These are phyloP conservation scores for Malacosoma neustria DNA, from an alignment of 2,888 invertebrate genomes.

Conservation along the genomic window DNA sequence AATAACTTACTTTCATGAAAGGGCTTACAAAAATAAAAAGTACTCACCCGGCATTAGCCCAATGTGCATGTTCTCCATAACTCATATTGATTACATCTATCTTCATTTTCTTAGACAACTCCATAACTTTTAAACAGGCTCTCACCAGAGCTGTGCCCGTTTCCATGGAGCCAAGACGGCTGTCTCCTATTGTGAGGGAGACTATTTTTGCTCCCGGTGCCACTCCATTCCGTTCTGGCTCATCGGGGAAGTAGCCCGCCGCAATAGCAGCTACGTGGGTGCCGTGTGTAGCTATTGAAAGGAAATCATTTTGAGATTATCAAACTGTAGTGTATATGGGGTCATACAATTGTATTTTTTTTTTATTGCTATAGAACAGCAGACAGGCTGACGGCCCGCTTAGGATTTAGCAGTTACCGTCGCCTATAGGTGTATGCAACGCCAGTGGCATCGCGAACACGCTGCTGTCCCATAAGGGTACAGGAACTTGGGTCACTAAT, in stretches of 20 bases:
- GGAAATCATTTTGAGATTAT: too few relatives aligned
- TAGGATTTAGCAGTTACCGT: too few relatives aligned
- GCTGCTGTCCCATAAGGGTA: too few relatives aligned
- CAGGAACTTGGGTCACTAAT: too few relatives aligned
- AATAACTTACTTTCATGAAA: too few relatives aligned
- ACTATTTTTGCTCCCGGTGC: constrained; percentile 97
- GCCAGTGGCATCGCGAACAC: too few relatives aligned
- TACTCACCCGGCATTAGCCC: constrained; percentile 90
- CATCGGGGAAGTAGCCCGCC: constrained; percentile 90
- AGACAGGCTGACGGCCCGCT: too few relatives aligned
- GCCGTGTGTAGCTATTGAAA: constrained; percentile 88
- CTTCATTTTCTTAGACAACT: constrained; percentile 73
- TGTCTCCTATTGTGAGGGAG: constrained; percentile 95
- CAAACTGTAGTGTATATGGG: too few relatives aligned
- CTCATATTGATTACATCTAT: constrained; percentile 98
- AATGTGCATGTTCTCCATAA: constrained; percentile 96
- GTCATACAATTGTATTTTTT: too few relatives aligned
- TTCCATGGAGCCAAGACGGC: constrained; percentile 94
- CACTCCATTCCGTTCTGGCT: constrained; percentile 92
- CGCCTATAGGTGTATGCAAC: too few relatives aligned
- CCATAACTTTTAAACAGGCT: constrained; percentile 92
- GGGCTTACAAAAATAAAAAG: background rate
- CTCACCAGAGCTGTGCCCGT: constrained; percentile 94
- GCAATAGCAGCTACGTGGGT: constrained; percentile 99
- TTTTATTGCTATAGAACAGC: too few relatives aligned